These are phyloP conservation scores for Danio tinwini DNA, from an alignment of 2,797 vertebrate species.

Conservation along the genomic window DNA sequence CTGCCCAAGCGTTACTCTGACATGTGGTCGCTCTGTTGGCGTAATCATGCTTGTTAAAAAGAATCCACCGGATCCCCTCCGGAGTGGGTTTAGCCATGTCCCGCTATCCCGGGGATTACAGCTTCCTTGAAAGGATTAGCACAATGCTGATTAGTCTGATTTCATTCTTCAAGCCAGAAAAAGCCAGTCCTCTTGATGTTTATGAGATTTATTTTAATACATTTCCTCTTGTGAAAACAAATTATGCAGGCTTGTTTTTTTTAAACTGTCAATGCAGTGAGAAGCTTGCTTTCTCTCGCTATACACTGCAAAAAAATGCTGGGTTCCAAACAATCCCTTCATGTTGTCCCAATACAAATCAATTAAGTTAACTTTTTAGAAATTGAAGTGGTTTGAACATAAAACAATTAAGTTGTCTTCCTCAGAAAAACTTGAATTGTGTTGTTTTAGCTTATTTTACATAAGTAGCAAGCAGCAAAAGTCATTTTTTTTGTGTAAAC, in stretches of 20 bases:
- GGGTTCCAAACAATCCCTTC: no score
- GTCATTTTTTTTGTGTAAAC: no score
- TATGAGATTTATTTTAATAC: slow-evolving; percentile 61
- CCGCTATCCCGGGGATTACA: slow-evolving; percentile 56
- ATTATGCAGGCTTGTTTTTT: slow-evolving; percentile 54
- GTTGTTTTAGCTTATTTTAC: no score
- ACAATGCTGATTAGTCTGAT: slow-evolving; percentile 61
- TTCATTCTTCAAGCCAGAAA: slow-evolving; percentile 54
- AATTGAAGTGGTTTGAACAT: no score
- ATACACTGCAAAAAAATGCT: no score
- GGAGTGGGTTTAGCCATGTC: slow-evolving; percentile 49
- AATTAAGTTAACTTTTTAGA: no score
- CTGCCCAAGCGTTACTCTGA: slow-evolving; percentile 29
- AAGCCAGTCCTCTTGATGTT: slow-evolving; percentile 56
- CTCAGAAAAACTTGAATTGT: no score
- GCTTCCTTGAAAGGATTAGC: slow-evolving; percentile 62
- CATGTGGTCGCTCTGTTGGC: slow-evolving; percentile 33
- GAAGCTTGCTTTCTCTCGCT: slow-evolving; percentile 7
- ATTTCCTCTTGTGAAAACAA: slow-evolving; percentile 61
- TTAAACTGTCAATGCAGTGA: slow-evolving; percentile 49
- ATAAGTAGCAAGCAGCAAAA: no score
- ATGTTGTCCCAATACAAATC: no score
- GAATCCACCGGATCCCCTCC: slow-evolving; percentile 47
- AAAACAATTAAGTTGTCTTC: no score
- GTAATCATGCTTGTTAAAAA: slow-evolving; percentile 47